Percentiles rank a stretch among this genome's conserved stretches.
Conservation (phyloP, 2,888 invertebrate species). For the Drosophila cognata region DNA sequence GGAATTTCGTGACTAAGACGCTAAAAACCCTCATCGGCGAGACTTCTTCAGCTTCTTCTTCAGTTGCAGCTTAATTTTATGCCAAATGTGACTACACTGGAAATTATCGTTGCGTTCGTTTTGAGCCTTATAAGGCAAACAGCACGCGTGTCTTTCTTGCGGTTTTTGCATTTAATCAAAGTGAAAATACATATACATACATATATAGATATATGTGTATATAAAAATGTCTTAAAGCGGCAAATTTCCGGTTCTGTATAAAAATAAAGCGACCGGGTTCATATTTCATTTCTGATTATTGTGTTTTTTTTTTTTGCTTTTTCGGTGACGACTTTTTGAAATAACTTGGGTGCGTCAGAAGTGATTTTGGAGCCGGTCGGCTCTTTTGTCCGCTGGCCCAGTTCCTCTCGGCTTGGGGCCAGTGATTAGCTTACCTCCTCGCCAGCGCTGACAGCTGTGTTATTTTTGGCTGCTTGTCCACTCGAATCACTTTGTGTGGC, state of each 20-base stretch:
- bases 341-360: conserved; percentile 46
- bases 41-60: conserved; percentile 24
- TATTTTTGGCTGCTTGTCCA: conserved; percentile 55
- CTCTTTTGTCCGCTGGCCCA: conserved; percentile 48
- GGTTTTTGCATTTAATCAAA: conserved; percentile 75
- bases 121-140: conserved; percentile 60
- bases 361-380: conserved; percentile 19
- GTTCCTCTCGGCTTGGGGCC: conserved; percentile 27
- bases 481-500: conserved; percentile 64
- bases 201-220: conserved; percentile 47
- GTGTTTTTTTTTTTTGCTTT: background rate
- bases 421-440: conserved; percentile 61
- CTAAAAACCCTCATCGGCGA: conserved; percentile 48
- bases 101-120: conserved; percentile 45
- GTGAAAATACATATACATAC: conserved; percentile 57
- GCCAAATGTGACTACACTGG: conserved; percentile 53
- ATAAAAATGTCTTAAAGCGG: conserved; percentile 41
- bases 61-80: conserved; percentile 62
- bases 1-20: conserved; percentile 71
- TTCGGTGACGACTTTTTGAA: conserved; percentile 19
- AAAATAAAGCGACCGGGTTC: conserved; percentile 59
- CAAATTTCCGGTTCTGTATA: conserved; percentile 75
- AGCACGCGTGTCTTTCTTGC: conserved; percentile 69
- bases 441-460: conserved; percentile 66
- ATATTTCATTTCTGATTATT: conserved; percentile 44